Base-by-base conservation (phyloP, 1,140 invertebrate genomes). In the Dinothrombium tinctorium region DNA sequence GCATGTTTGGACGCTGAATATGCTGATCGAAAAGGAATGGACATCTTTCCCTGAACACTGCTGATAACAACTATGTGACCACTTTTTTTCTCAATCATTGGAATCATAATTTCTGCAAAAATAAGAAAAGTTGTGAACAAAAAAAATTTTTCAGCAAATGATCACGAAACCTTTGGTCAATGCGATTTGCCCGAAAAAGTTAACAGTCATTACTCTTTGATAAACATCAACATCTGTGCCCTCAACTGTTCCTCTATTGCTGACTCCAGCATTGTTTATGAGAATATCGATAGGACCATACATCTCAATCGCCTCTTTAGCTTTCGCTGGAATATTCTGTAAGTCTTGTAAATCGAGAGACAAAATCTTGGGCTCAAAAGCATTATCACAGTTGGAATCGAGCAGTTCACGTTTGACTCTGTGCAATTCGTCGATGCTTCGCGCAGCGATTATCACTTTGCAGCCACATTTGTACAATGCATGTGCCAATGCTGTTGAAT, bases 1-100 rank as follows among this genome's bases (percentile, higher is more conserved):
- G 89, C 87, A 65, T 92, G 84, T 62, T 96, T 96, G 0, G 86
- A 87, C 15, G 86, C 83, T 44, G 74, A 68, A 65, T 96, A 75
- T 28, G 64, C 54, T 41, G 61, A 58, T 46, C 64, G 50, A 46
- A 56, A 59, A 8, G 89, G 87, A 51, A 94, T 69, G 4, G 80
- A 73, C 40, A 95, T 71, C 54, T 76, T 73, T 32, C 84, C 84
- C 66, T 96, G 89, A 2, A 95, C 64, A 48, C 83, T 90, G 57
- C 84, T 84, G n/a, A 94, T 65, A 49, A 72, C 77, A 24, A 92
- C 73, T 51, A 96, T 73, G 51, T 81, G 75, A 1, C 87, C 89
- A 52, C 60, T 64, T 50, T 69, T 64, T 46, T 67, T 60, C 33
- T 89, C 58, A 24, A 86, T n/a, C 40, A 28, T 9, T 28, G 26